These are phyloP conservation scores for Palythoa heliodiscus DNA, from an alignment of 92 coral and sea anemone species.

Conservation along the genomic window DNA sequence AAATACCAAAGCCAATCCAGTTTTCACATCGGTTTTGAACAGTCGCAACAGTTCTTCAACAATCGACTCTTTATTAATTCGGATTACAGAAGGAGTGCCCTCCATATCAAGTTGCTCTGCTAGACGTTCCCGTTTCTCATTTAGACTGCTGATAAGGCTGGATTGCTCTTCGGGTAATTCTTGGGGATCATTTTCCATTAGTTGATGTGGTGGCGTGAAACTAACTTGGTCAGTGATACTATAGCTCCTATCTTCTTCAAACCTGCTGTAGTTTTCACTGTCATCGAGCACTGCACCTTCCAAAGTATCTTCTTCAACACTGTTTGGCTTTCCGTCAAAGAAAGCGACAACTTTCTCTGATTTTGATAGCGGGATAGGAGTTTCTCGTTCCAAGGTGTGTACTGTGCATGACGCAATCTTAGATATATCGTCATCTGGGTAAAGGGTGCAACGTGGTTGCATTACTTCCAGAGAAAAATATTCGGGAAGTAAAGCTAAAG, in stretches of 20 bases:
- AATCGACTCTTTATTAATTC: conserved; percentile 5
- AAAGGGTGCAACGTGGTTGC: background rate
- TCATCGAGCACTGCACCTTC: conserved; percentile 2
- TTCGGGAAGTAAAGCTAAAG: conserved; percentile 11
- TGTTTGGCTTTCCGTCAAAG: background rate
- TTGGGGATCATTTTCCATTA: conserved; percentile 5
- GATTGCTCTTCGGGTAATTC: conserved; percentile 5
- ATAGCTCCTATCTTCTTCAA: conserved; percentile 6
- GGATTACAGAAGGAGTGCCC: background rate
- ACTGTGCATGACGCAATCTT: background rate
- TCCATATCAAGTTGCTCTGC: conserved; percentile 19
- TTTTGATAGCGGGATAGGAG: conserved; percentile 6
- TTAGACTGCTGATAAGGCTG: background rate
- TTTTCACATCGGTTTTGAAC: conserved; percentile 9
- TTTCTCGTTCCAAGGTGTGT: conserved; percentile 7
- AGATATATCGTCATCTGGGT: conserved; percentile 5
- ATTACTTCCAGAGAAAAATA: background rate
- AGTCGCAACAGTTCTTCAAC: conserved; percentile 7
- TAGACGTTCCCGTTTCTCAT: conserved; percentile 15
- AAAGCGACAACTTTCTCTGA: conserved; percentile 2
- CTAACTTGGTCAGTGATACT: background rate
- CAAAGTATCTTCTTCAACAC: conserved; percentile 20
- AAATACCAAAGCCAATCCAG: conserved; percentile 6
- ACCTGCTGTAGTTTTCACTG: background rate
- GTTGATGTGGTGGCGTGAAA: conserved; percentile 9